Conservation (phyloP, 2,113 vertebrate species). For the Edolisoma coerulescens region DNA sequence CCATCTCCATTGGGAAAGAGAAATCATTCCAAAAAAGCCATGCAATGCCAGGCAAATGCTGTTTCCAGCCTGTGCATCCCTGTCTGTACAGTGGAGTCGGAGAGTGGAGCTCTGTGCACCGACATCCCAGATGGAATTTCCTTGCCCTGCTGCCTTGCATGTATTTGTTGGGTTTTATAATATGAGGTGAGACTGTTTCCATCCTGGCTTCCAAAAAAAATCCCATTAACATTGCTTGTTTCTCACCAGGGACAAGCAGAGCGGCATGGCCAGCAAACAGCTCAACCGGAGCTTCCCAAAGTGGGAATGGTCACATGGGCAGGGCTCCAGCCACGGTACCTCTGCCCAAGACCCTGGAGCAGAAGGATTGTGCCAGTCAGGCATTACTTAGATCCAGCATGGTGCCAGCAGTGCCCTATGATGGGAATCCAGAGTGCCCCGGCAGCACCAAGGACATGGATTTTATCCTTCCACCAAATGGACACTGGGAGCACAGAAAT, state of each 20-base stretch:
- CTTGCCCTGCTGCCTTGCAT: not conserved
- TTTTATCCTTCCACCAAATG: constrained; percentile 54
- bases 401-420: fast-evolving
- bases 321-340: fast-evolving
- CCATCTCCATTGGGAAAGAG: not conserved
- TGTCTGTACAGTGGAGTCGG: fast-evolving
- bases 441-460: not conserved
- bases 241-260: fast-evolving
- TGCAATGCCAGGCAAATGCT: not conserved
- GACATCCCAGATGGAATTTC: not conserved
- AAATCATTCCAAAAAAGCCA: fast-evolving
- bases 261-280: fast-evolving
- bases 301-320: not conserved
- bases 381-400: not conserved
- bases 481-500: constrained; percentile 36
- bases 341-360: not conserved
- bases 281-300: not conserved
- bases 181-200: constrained; percentile 25
- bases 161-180: not conserved
- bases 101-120: fast-evolving
- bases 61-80: not conserved
- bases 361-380: not conserved
- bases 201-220: not conserved
- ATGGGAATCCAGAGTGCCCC: fast-evolving
- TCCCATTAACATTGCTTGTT: fast-evolving